These are phyloP conservation scores for Rhopalosiphum nymphaeae DNA, from an alignment of 2,888 invertebrate genomes.

Conservation along the genomic window DNA sequence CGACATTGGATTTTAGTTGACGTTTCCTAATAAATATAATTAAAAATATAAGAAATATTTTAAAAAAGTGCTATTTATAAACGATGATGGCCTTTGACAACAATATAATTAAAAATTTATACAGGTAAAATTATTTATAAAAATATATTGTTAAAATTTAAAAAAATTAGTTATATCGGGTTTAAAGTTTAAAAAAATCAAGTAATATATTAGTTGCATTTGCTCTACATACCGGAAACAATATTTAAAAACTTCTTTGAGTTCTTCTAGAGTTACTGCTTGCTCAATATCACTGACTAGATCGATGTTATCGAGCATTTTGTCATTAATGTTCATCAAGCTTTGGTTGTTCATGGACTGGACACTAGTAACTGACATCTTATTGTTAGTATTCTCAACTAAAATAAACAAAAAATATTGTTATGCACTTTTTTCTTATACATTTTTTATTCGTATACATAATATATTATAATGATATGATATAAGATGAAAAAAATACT, in stretches of 20 bases:
- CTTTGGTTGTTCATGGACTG: constrained; percentile 57
- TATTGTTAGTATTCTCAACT: constrained; percentile 22
- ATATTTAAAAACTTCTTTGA: constrained; percentile 61
- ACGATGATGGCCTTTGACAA: neutral
- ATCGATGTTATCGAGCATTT: constrained; percentile 60
- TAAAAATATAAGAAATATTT: neutral
- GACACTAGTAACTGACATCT: constrained; percentile 55
- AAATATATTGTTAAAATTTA: neutral
- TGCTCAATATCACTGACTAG: constrained; percentile 55
- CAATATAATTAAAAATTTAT: neutral
- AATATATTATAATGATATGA: neutral
- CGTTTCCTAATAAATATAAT: neutral
- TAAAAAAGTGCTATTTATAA: neutral
- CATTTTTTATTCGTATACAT: neutral
- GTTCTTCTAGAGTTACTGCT: constrained; percentile 55
- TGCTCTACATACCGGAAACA: constrained; percentile 48
- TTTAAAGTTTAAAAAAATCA: neutral
- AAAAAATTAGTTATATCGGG: neutral
- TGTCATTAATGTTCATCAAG: constrained; percentile 51
- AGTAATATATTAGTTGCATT: neutral
- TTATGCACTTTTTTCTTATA: neutral
- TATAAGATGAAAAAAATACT: neutral
- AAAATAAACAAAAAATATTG: constrained; percentile 1
- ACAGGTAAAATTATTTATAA: neutral
- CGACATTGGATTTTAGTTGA: neutral